Evolutionary conservation across 2,113 vertebrate genomes (phyloP).

Genomic region (Ceuthmochares aereus): DNA sequence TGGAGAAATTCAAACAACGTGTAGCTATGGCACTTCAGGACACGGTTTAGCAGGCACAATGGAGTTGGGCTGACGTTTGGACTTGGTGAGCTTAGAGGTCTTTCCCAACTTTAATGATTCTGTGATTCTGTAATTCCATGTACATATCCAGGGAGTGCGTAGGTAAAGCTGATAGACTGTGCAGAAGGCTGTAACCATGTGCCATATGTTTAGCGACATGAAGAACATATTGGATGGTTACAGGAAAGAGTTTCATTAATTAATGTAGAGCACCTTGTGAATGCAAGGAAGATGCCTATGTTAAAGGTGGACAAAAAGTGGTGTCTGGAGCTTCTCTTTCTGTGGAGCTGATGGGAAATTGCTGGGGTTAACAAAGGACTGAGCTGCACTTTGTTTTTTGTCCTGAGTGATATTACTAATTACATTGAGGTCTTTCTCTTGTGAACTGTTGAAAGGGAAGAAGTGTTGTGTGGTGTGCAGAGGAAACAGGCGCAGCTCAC

Average conservation of each 20-base stretch:
- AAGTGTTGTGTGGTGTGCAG: not conserved
- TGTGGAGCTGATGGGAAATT: not conserved
- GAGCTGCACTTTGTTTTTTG: not conserved
- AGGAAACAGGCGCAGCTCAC: not conserved
- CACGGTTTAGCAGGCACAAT: too few species aligned
- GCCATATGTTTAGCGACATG: not conserved
- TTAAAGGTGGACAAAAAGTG: not conserved
- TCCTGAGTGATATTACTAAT: not conserved
- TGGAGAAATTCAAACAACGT: too few species aligned
- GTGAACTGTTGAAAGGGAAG: not conserved
- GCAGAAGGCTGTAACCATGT: not conserved
- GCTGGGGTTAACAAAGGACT: not conserved
- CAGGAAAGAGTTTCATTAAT: not conserved
- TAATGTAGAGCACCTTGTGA: not conserved
- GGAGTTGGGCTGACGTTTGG: too few species aligned
- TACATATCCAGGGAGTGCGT: not conserved
- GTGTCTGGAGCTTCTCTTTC: not conserved
- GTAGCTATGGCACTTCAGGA: too few species aligned
- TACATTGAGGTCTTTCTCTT: not conserved
- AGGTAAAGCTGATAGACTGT: not conserved
- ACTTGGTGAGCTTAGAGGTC: too few species aligned
- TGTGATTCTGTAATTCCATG: too few species aligned
- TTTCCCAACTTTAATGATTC: too few species aligned
- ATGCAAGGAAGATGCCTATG: fast-evolving
- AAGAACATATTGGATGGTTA: not conserved